Conservation (phyloP, 2,888 invertebrate genomes). For the Catocala nupta region DNA sequence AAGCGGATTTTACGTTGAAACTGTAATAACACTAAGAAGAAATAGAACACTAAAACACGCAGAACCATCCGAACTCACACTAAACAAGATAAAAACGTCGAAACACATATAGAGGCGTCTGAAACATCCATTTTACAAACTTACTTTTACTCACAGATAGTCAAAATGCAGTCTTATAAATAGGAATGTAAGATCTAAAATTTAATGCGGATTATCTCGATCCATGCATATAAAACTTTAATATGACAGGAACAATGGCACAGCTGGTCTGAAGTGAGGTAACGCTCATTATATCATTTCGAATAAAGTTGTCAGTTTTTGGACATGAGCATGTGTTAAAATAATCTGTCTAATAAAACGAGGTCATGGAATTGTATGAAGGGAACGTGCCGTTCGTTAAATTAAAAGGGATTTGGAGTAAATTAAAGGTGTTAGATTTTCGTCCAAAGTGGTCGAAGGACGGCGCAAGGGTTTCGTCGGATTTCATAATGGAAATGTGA, state of each 20-base stretch:
- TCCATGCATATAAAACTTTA: slow-evolving; percentile 42
- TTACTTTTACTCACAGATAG: slow-evolving; percentile 29
- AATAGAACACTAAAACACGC: slow-evolving; percentile 29
- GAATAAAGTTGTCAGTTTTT: slow-evolving; percentile 60
- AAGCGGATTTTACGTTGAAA: slow-evolving; percentile 20
- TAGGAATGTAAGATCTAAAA: slow-evolving; percentile 20
- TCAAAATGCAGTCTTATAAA: slow-evolving; percentile 29
- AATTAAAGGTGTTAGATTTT: slow-evolving; percentile 76
- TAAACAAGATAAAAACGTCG: slow-evolving; percentile 47
- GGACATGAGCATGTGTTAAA: slow-evolving; percentile 61
- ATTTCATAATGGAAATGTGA: slow-evolving; percentile 51
- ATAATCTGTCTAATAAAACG: slow-evolving; percentile 71
- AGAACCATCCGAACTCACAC: slow-evolving; percentile 22
- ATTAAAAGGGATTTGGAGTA: slow-evolving; percentile 76
- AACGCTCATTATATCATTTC: slow-evolving; percentile 58
- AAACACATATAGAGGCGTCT: slow-evolving; percentile 38
- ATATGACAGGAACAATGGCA: slow-evolving; percentile 51
- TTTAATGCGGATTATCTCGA: slow-evolving; percentile 10
- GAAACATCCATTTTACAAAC: slow-evolving; percentile 33
- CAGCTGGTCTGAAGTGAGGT: slow-evolving; percentile 48
- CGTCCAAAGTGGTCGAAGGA: slow-evolving; percentile 54
- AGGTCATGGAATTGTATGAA: slow-evolving; percentile 57
- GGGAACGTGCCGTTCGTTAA: slow-evolving; percentile 72
- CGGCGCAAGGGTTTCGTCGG: slow-evolving; percentile 35
- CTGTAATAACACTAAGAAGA: slow-evolving; percentile 23